Evolutionary conservation across 1,140 invertebrate species (phyloP), one percentile per base, ranked within the genome.

Genomic region (Steinernema feltiae): DNA sequence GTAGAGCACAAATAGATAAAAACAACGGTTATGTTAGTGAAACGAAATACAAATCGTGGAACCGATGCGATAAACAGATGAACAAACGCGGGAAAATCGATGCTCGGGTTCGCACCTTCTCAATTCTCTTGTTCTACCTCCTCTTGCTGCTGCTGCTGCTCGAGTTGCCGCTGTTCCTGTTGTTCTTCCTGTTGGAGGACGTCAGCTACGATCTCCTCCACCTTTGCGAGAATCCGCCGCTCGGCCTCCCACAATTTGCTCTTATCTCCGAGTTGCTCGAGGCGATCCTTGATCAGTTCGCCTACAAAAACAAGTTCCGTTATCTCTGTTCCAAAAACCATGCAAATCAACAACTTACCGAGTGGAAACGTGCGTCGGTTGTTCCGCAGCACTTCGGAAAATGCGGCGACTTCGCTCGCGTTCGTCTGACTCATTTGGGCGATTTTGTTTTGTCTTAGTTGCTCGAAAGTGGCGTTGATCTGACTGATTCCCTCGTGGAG

Each of bases 131-230:
- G 53, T 15, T 15, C 53, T n/a, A 46, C 41, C 41, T 7, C 41
- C 41, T 7, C 41, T n/a, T 46, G 7, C 41, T 46, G 41, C 7
- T n/a, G 41, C 41, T 7, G 7, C n/a, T 46, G 41, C 41, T 46
- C 7, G 7, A 46, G 41, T 21, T 63, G 53, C 15, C 12, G 12
- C 53, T 7, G 15, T 63, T 12, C 15, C 53, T 63, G 12, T 3
- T n/a, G 12, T 27, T 27, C 53, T 21, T 63, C 15, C 24, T 63
- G 53, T 21, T 63, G 53, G 24, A 12, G 53, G 15, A 63, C 53
- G 53, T 63, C 53, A 21, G 53, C 53, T 3, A 63, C 53, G 53
- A 63, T 63, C 53, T 63, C 53, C 53, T 63, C 53, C 12, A 63
- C 53, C 24, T 63, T 63, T 3, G 15, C 24, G 3, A 63, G 53